Conservation (phyloP, 1,140 invertebrate genomes). For the Leptopilina boulardi region DNA sequence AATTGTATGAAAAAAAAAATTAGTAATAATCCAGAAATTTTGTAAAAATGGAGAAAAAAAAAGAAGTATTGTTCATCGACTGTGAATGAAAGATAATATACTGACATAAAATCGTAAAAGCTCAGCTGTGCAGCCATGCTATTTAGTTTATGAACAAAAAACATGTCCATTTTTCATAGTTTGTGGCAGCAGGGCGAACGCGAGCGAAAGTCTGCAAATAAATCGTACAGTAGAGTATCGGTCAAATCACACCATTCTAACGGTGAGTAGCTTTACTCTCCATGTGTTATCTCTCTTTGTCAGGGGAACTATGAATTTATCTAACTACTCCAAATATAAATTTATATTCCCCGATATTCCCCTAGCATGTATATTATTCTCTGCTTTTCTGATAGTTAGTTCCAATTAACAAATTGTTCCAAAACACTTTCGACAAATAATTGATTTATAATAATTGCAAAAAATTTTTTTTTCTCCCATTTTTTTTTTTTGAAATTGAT, state of each 20-base stretch:
- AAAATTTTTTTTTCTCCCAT: too few relatives aligned
- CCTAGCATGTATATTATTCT: background rate
- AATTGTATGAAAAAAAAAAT: too few relatives aligned
- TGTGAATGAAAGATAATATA: conserved; percentile 11
- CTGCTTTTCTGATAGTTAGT: background rate
- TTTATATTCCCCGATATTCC: conserved; percentile 11
- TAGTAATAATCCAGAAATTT: background rate
- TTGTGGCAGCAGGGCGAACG: background rate
- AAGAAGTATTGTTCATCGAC: background rate
- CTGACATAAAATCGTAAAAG: conserved; percentile 9
- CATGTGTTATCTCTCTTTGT: conserved; percentile 19
- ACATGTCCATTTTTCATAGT: conserved; percentile 21
- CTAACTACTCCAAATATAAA: conserved; percentile 19
- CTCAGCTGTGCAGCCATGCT: conserved; percentile 15
- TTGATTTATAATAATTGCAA: background rate
- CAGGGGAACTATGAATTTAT: conserved; percentile 30
- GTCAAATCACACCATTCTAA: conserved; percentile 1
- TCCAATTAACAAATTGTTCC: background rate
- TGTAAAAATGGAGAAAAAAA: background rate
- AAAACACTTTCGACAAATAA: background rate
- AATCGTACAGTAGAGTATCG: conserved; percentile 16
- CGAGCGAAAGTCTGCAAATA: conserved; percentile 25
- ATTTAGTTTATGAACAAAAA: conserved; percentile 17
- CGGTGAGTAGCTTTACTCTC: conserved; percentile 15
- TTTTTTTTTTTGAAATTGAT: too few relatives aligned